Evolutionary conservation across 2,888 invertebrate species (phyloP).

Genomic region (Apamea epomidion): DNA sequence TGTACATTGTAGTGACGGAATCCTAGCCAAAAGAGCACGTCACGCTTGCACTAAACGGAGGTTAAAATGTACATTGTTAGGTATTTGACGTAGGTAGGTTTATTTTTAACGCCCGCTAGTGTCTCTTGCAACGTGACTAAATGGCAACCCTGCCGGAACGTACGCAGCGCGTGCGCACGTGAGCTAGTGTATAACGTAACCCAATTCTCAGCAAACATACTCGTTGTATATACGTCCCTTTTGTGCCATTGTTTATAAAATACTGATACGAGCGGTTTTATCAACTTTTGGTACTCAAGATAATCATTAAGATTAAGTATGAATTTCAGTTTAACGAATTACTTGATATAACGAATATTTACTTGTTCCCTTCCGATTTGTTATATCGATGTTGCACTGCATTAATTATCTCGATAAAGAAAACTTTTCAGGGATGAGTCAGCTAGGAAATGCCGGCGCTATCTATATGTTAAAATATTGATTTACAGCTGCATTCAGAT

Average conservation of each 20-base stretch:
- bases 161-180: constrained; percentile 54
- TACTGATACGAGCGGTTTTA: neutral
- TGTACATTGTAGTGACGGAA: neutral
- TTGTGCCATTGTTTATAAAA: neutral
- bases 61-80: constrained; percentile 19
- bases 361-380: too few species aligned
- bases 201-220: constrained; percentile 38
- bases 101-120: constrained; percentile 43
- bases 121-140: constrained; percentile 53
- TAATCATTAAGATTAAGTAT: neutral
- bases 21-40: neutral
- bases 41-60: neutral
- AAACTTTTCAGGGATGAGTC: neutral
- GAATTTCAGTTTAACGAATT: neutral
- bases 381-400: too few species aligned
- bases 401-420: neutral
- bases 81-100: constrained; percentile 23
- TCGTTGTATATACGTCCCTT: neutral
- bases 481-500: neutral
- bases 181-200: constrained; percentile 41
- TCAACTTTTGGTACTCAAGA: neutral
- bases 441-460: too few species aligned
- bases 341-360: too few species aligned
- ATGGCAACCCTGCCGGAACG: constrained; percentile 39
- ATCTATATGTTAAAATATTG: too few species aligned